Percentiles rank a stretch among this genome's conserved stretches.
Conservation (phyloP, 2,797 vertebrate species). For the Salarias fasciatus region DNA sequence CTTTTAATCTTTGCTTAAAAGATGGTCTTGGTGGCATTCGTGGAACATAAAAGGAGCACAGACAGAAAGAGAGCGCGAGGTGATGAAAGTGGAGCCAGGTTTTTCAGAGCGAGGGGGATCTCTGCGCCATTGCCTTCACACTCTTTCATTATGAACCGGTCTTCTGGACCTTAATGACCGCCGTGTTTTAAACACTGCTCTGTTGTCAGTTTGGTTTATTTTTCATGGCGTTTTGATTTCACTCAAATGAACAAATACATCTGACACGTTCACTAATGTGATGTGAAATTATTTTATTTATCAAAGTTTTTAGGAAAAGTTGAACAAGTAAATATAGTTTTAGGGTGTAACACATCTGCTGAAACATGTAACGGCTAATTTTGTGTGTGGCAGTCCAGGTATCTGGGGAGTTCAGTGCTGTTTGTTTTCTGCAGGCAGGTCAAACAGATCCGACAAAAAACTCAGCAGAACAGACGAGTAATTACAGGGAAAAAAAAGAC, state of each 20-base stretch:
- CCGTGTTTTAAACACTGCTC: constrained; percentile 39
- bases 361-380: too few species aligned
- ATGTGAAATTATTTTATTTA: not conserved
- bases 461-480: too few species aligned
- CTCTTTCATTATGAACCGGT: constrained; percentile 66
- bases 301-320: too few species aligned
- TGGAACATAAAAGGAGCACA: constrained; percentile 62
- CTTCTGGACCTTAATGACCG: constrained; percentile 65
- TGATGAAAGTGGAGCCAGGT: constrained; percentile 71
- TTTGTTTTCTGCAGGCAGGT: too few species aligned
- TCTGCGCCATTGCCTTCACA: constrained; percentile 45
- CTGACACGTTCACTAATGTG: not conserved
- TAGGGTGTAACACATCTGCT: too few species aligned
- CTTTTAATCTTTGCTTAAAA: constrained; percentile 72
- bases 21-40: constrained; percentile 55
- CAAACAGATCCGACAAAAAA: too few species aligned
- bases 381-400: too few species aligned
- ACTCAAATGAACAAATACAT: constrained; percentile 32
- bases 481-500: too few species aligned
- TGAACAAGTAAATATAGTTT: too few species aligned
- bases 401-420: too few species aligned
- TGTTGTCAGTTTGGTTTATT: constrained; percentile 24
- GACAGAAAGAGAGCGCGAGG: constrained; percentile 44
- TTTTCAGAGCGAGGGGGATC: constrained; percentile 55
- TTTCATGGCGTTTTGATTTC: not conserved